A percentile compares a stretch with the other conserved stretches of the same genome.
Conservation (phyloP, 2,113 vertebrate species). For the Paramormyrops kingsleyae region DNA sequence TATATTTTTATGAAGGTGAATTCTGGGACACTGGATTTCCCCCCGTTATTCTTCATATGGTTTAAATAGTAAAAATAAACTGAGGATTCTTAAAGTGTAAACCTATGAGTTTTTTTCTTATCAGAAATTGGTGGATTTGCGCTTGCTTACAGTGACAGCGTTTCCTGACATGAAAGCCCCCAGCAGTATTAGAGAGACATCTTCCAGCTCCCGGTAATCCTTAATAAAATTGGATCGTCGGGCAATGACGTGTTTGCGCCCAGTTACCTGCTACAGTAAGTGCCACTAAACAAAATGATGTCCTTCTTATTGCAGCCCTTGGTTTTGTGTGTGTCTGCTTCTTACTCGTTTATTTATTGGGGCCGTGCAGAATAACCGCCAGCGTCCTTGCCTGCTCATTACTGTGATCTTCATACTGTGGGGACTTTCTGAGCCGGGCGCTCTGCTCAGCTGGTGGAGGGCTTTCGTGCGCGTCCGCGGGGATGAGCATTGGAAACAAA, state of each 20-base stretch:
- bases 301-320: background rate
- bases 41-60: background rate
- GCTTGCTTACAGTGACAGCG: background rate
- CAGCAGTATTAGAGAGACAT: background rate
- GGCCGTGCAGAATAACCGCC: background rate
- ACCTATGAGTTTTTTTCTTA: background rate
- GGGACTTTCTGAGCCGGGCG: slow-evolving; percentile 23
- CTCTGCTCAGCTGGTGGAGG: slow-evolving; percentile 29
- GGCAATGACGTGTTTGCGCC: background rate
- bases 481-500: slow-evolving; percentile 44
- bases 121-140: background rate
- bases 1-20: background rate
- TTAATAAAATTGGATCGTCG: background rate
- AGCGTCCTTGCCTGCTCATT: background rate
- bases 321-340: background rate
- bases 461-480: slow-evolving; percentile 35
- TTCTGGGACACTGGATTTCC: background rate
- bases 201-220: background rate
- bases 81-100: background rate
- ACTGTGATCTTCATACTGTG: background rate
- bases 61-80: background rate
- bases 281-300: background rate
- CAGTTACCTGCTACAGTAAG: background rate
- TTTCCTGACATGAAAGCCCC: background rate
- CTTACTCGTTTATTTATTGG: background rate